These are phyloP conservation scores for Drosophila kanapiae DNA, from an alignment of 1,140 invertebrate genomes.

Conservation along the genomic window DNA sequence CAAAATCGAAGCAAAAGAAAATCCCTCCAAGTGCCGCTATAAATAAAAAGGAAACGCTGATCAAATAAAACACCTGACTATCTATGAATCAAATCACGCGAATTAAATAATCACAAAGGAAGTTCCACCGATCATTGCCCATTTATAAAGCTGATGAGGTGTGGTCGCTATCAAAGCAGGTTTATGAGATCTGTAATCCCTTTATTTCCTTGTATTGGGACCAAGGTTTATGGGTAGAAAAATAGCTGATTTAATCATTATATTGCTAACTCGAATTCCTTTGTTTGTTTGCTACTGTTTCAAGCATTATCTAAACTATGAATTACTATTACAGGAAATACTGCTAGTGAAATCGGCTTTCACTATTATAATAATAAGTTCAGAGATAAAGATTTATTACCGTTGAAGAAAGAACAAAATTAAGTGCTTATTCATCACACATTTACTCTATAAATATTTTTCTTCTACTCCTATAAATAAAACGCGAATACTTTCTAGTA, in stretches of 20 bases:
- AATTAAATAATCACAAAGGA: slow-evolving; percentile 18
- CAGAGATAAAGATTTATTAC: background rate
- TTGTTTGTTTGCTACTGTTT: background rate
- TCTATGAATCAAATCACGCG: slow-evolving; percentile 24
- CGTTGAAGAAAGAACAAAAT: no score
- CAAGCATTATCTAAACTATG: no score
- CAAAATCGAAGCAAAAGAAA: slow-evolving; percentile 34
- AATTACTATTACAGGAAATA: background rate
- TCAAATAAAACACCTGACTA: slow-evolving; percentile 20
- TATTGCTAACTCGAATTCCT: background rate
- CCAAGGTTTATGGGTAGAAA: background rate
- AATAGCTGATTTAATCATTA: background rate
- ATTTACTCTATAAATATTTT: no score
- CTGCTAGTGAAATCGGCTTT: background rate
- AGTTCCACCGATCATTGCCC: slow-evolving; percentile 11
- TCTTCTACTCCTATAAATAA: no score
- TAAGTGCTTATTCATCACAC: no score
- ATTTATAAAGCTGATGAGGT: slow-evolving; percentile 10
- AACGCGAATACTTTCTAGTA: background rate
- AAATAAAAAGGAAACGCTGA: slow-evolving; percentile 28
- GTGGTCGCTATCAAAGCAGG: background rate
- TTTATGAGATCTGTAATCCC: slow-evolving; percentile 10
- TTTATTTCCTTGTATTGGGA: background rate
- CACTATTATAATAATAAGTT: background rate
- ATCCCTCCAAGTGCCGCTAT: slow-evolving; percentile 24